These are phyloP conservation scores for Molorchus minor DNA, from an alignment of 2,888 invertebrate genomes.

Conservation along the genomic window DNA sequence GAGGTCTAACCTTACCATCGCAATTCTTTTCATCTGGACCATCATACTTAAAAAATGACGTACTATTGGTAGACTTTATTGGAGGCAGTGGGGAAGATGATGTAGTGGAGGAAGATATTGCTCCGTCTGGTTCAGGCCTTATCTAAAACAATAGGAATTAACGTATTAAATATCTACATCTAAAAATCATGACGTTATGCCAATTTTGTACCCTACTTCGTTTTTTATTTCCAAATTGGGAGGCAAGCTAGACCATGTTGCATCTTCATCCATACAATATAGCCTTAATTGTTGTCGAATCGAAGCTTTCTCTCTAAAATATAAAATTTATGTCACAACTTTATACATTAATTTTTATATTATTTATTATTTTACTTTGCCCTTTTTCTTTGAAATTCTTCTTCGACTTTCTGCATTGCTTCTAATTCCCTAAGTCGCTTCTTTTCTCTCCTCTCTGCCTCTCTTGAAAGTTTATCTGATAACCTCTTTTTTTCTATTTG, in stretches of 20 bases:
- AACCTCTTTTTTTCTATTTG: slow-evolving; percentile 79
- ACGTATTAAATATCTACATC: no score
- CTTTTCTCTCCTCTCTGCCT: slow-evolving; percentile 80
- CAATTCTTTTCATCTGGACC: slow-evolving; percentile 45
- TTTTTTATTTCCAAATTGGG: slow-evolving; percentile 57
- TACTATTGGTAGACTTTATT: slow-evolving; percentile 38
- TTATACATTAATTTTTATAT: no score
- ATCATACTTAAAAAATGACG: slow-evolving; percentile 33
- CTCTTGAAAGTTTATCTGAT: slow-evolving; percentile 78
- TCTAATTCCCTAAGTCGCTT: slow-evolving; percentile 80
- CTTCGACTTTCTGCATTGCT: slow-evolving; percentile 85
- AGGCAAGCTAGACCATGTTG: slow-evolving; percentile 69
- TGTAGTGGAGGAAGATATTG: slow-evolving; percentile 66
- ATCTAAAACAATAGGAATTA: slow-evolving; percentile 58
- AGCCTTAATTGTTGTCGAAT: slow-evolving; percentile 79
- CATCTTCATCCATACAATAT: slow-evolving; percentile 73
- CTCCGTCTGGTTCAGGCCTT: slow-evolving; percentile 79
- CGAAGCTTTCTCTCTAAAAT: slow-evolving; percentile 72
- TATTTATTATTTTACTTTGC: no score
- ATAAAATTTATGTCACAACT: slow-evolving; percentile 1
- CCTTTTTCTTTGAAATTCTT: slow-evolving; percentile 86
- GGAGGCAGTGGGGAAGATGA: slow-evolving; percentile 66
- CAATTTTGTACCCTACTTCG: slow-evolving; percentile 40
- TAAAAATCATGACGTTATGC: no score
- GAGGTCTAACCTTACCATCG: slow-evolving; percentile 63